phyloP scores from a whole-genome alignment of 2,113 vertebrate species.

The human (Homo sapiens) region GRCh38 chr1:193053501-193054000 shows the following conservation, averaged over 20 bases:
- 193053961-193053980: not conserved
- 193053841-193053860: not conserved
- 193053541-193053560: not conserved
- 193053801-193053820: not conserved
- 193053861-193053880: not conserved
- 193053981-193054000: not conserved
- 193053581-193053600: slow-evolving; percentile 12
- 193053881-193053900: not conserved
- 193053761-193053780: not conserved
- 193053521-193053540: not conserved
- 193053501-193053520: not conserved
- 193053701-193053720: not conserved
- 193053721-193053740: not conserved
- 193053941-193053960: not conserved
- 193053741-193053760: not conserved
- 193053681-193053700: not conserved
- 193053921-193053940: not conserved
- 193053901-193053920: not conserved
- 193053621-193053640: not conserved
- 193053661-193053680: not conserved
- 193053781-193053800: slow-evolving; percentile 20
- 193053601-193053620: not conserved
- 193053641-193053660: not conserved
- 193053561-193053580: not conserved
- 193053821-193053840: not conserved